These are phyloP conservation scores for Taenaris catops DNA, from an alignment of 2,888 invertebrate species.

Conservation along the genomic window DNA sequence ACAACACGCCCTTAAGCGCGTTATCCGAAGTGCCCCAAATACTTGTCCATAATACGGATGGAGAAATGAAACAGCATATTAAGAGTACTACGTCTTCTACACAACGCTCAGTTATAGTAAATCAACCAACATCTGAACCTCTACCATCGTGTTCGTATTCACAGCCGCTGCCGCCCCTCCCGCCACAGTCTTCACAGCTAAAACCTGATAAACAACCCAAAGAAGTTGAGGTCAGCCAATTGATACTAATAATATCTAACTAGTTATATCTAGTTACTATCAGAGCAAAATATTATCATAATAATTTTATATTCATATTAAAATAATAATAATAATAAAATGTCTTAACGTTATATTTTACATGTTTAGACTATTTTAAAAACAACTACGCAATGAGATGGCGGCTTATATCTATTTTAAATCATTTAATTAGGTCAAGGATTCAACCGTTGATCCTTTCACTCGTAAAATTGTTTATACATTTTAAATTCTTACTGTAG, in stretches of 20 bases:
- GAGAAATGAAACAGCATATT: slow-evolving; percentile 33
- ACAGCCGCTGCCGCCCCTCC: slow-evolving; percentile 35
- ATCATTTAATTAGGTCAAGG: slow-evolving; percentile 71
- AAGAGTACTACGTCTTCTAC: slow-evolving; percentile 39
- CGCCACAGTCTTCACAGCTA: slow-evolving; percentile 42
- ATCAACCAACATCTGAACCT: slow-evolving; percentile 38
- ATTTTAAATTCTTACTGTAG: too few relatives aligned
- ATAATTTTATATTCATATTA: too few relatives aligned
- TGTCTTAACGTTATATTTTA: too few relatives aligned
- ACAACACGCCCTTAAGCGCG: slow-evolving; percentile 26
- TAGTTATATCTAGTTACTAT: too few relatives aligned
- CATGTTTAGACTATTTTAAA: too few relatives aligned
- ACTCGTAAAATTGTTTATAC: background rate
- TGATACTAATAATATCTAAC: too few relatives aligned
- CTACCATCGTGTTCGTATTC: slow-evolving; percentile 66
- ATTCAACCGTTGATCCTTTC: slow-evolving; percentile 41
- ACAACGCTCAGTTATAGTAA: slow-evolving; percentile 34
- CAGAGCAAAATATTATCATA: too few relatives aligned
- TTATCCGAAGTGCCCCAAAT: slow-evolving; percentile 49
- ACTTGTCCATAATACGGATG: slow-evolving; percentile 49
- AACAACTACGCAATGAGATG: slow-evolving; percentile 51
- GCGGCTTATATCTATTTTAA: slow-evolving; percentile 63
- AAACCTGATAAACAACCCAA: slow-evolving; percentile 56
- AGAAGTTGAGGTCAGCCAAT: slow-evolving; percentile 74
- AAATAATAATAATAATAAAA: too few relatives aligned